Conservation (phyloP, 64 coral and sea anemone species). For the Catalaphyllia jardinei region DNA sequence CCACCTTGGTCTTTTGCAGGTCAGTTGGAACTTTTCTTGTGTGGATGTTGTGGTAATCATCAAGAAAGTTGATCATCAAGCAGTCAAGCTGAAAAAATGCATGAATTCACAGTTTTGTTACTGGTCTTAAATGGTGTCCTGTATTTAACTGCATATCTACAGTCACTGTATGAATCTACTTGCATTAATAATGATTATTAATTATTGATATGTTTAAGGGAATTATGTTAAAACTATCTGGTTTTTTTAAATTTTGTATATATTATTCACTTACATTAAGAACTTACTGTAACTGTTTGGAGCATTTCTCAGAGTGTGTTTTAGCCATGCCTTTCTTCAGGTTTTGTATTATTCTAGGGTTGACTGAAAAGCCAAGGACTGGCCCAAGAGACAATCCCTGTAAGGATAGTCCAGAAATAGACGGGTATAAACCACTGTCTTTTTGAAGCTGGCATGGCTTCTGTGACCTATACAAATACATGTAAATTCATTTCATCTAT, state of each 20-base stretch:
- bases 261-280: neutral
- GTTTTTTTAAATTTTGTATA: no score
- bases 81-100: slow-evolving; percentile 48
- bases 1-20: slow-evolving; percentile 40
- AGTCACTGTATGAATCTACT: neutral
- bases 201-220: no score
- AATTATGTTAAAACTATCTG: no score
- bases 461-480: slow-evolving; percentile 38
- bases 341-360: slow-evolving; percentile 47
- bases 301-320: slow-evolving; percentile 8
- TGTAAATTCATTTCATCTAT: no score
- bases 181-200: neutral
- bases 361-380: slow-evolving; percentile 49
- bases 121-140: no score
- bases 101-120: neutral
- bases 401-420: slow-evolving; percentile 37
- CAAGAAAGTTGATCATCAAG: slow-evolving; percentile 41
- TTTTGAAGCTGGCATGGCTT: slow-evolving; percentile 70
- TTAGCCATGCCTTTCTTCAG: slow-evolving; percentile 38
- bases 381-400: slow-evolving; percentile 47
- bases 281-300: slow-evolving; percentile 41
- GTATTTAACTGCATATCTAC: neutral
- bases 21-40: slow-evolving; percentile 42
- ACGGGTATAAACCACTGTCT: slow-evolving; percentile 49
- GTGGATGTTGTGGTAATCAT: slow-evolving; percentile 62